A percentile compares a stretch with the other conserved stretches of the same genome.
Evolutionary conservation across 2,797 vertebrate species (phyloP).

Genomic region (Amazona ochrocephala): DNA sequence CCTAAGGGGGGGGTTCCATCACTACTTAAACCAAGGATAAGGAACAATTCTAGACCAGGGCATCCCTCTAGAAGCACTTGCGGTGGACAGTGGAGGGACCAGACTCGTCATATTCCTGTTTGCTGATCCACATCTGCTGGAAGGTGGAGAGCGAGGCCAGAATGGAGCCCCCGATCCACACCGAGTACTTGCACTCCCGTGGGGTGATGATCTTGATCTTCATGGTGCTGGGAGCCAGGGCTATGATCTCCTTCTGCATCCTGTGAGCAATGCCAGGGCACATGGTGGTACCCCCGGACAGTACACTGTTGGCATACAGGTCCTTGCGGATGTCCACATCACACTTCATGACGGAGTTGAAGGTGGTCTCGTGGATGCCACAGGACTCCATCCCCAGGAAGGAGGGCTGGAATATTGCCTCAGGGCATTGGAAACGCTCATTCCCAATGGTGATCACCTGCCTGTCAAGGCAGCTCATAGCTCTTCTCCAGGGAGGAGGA

Average conservation of each 20-base stretch:
- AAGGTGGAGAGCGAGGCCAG: slow-evolving; percentile 77
- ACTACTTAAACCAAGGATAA: not conserved
- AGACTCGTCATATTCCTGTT: slow-evolving; percentile 73
- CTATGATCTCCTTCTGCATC: slow-evolving; percentile 72
- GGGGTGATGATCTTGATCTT: slow-evolving; percentile 71
- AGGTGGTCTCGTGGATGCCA: slow-evolving; percentile 56
- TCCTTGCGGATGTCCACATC: slow-evolving; percentile 67
- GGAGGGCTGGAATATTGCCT: slow-evolving; percentile 62
- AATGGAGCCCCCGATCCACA: slow-evolving; percentile 78
- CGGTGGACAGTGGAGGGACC: slow-evolving; percentile 67
- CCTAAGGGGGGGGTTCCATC: not conserved
- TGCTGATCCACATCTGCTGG: slow-evolving; percentile 80
- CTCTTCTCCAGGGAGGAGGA: not conserved
- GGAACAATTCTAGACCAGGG: not conserved
- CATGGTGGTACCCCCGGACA: slow-evolving; percentile 55
- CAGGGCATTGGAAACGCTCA: slow-evolving; percentile 56
- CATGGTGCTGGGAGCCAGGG: slow-evolving; percentile 65
- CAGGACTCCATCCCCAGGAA: slow-evolving; percentile 69
- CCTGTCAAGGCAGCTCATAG: not conserved
- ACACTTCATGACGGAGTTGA: slow-evolving; percentile 72
- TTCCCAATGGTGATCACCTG: not conserved
- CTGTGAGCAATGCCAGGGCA: slow-evolving; percentile 67
- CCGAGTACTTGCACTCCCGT: slow-evolving; percentile 68
- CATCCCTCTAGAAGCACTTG: slow-evolving; percentile 72
- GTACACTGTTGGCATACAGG: slow-evolving; percentile 43